These are phyloP conservation scores for Trissolcus brochymenae DNA, from an alignment of 2,888 invertebrate genomes.

Conservation along the genomic window DNA sequence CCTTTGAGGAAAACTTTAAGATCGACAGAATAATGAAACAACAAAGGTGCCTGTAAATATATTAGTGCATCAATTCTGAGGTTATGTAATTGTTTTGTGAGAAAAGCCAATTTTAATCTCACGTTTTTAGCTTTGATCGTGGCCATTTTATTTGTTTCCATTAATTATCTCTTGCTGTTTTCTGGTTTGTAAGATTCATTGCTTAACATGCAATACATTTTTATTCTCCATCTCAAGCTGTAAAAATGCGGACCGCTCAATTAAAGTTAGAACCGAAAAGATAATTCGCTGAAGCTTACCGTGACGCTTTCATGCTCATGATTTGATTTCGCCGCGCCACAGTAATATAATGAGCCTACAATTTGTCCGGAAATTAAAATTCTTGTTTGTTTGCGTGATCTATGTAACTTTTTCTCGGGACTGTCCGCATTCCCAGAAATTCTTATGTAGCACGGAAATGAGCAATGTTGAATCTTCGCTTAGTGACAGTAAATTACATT, in stretches of 20 bases:
- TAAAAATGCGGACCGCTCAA: background rate
- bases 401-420: conserved; percentile 23
- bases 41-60: no score
- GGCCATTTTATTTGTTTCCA: no score
- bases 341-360: conserved; percentile 9
- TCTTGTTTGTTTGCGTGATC: conserved; percentile 24
- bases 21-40: no score
- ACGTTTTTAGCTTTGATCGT: no score
- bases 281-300: no score
- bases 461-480: conserved; percentile 19
- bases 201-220: conserved; percentile 1
- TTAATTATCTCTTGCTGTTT: background rate
- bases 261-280: no score
- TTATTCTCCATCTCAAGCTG: background rate
- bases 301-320: no score
- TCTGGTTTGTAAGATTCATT: background rate
- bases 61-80: no score
- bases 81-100: no score
- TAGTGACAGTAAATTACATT: conserved; percentile 20
- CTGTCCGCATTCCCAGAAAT: conserved; percentile 16
- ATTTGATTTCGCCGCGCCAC: background rate
- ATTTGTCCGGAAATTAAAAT: conserved; percentile 31
- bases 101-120: no score
- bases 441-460: conserved; percentile 16
- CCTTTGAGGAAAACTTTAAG: no score